Percentiles rank a stretch among this genome's conserved stretches.
Conservation (phyloP, 2,113 vertebrate species). For the Labeo catla region DNA sequence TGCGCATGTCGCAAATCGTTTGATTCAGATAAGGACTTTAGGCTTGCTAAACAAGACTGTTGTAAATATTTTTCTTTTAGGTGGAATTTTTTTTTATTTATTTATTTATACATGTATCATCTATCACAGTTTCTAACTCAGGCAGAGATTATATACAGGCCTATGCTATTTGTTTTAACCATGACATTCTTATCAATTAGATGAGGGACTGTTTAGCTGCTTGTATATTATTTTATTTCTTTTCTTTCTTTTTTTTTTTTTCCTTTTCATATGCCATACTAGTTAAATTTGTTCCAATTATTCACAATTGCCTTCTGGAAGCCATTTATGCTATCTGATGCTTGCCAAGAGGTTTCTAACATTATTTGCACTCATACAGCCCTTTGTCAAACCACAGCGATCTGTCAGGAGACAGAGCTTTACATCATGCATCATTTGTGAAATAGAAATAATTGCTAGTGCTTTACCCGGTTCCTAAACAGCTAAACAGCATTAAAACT, state of each 20-base stretch:
- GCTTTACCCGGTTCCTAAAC: constrained; percentile 32
- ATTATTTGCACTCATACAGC: constrained; percentile 70
- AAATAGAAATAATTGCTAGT: constrained; percentile 61
- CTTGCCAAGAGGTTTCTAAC: constrained; percentile 17
- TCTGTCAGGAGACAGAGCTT: constrained; percentile 60
- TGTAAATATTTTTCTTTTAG: too few species aligned
- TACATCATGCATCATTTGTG: constrained; percentile 66
- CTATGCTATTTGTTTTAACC: too few species aligned
- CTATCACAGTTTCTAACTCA: too few species aligned
- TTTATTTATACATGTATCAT: too few species aligned
- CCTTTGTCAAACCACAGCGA: constrained; percentile 66
- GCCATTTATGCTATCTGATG: constrained; percentile 56
- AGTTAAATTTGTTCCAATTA: constrained; percentile 66
- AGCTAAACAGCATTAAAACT: constrained; percentile 63
- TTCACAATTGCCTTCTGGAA: constrained; percentile 66
- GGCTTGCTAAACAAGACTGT: too few species aligned
- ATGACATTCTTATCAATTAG: too few species aligned
- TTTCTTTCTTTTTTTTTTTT: constrained; percentile 45
- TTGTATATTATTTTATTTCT: too few species aligned
- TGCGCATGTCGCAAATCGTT: too few species aligned
- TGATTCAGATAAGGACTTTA: too few species aligned
- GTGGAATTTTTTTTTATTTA: too few species aligned
- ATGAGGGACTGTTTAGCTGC: too few species aligned
- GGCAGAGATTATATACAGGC: too few species aligned
- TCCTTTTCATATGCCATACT: constrained; percentile 57